Evolutionary conservation across 2,888 invertebrate species (phyloP).

Genomic region (Endotricha flammealis): DNA sequence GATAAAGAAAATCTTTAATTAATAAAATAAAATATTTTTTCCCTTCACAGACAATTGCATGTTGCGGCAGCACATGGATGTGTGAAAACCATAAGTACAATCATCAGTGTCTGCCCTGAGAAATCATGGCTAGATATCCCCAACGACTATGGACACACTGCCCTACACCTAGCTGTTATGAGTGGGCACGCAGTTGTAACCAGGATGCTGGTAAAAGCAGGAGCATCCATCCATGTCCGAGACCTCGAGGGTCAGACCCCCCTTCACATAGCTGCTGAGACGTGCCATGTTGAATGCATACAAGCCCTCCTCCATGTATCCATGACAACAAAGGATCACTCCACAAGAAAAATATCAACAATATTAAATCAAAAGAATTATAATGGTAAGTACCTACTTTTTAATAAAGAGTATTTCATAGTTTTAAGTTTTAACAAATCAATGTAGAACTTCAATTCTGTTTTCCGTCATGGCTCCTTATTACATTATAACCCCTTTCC

Average conservation of each 20-base stretch:
- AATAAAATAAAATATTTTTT: constrained; percentile 8
- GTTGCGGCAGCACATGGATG: constrained; percentile 88
- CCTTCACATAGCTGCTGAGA: constrained; percentile 88
- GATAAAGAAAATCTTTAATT: too few species aligned
- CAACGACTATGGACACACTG: constrained; percentile 88
- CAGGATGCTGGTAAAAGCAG: constrained; percentile 87
- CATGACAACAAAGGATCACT: constrained; percentile 50
- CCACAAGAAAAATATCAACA: constrained; percentile 62
- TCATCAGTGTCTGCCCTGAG: constrained; percentile 88
- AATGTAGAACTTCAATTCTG: too few species aligned
- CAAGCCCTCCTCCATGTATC: constrained; percentile 79
- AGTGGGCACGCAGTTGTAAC: constrained; percentile 86
- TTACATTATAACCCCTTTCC: too few species aligned
- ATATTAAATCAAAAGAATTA: constrained; percentile 90
- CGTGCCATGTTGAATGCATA: constrained; percentile 83
- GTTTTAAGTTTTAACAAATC: too few species aligned
- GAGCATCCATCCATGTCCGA: constrained; percentile 82
- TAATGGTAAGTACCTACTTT: constrained; percentile 91
- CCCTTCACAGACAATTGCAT: constrained; percentile 85
- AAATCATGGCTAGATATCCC: constrained; percentile 86
- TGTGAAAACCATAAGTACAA: constrained; percentile 83
- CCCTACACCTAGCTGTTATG: constrained; percentile 91
- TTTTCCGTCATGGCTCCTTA: too few species aligned
- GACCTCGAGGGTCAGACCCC: constrained; percentile 91
- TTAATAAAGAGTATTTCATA: too few species aligned